Evolutionary conservation across 1,140 invertebrate species (phyloP), one percentile per base, ranked within the genome.

Genomic region (Trinorchestia longiramus): DNA sequence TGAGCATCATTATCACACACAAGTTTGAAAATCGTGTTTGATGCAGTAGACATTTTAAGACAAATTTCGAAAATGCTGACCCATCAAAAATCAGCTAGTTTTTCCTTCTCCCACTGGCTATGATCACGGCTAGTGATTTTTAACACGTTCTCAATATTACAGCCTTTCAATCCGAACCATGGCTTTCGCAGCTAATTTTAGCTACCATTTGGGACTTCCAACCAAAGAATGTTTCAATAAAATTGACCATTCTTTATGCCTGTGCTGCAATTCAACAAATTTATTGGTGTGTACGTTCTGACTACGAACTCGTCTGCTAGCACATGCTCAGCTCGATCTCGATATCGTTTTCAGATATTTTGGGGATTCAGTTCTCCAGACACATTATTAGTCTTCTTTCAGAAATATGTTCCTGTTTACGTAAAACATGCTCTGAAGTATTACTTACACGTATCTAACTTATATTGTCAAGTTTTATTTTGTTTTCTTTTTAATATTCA

Each of bases 181-280:
- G 88, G 41, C 43, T 43, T 43, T 43, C 43, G 15, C 88, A 90
- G 88, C 62, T 90, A 90, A 90, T 42, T 90, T 90, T 90, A 15
- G 43, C 88, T 28, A 43, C 88, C 88, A 43, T 90, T 90, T 15
- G 88, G 41, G 88, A 90, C 88, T 90, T 42, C 41, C 11, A 41
- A 90, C 11, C 43, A 90, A 42, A 90, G 88, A 90, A 90, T 90
- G n/a, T 43, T 90, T 90, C 88, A 90, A 90, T 90, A 90, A 42
- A 90, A 90, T 42, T 42, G 88, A 15, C 88, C 41, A 90, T 90
- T 90, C 88, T 41, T 90, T 90, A 15, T 90, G 41, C 62, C 62
- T 23, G 88, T 3, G 43, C 43, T 28, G 88, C 88, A 90, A 90
- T 90, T 90, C 15, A 90, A 90, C 4, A 41, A 90, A 90, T 90